A percentile compares a stretch with the other conserved stretches of the same genome.
Conservation (phyloP, 2,797 vertebrate species). For the Capromys pilorides region DNA sequence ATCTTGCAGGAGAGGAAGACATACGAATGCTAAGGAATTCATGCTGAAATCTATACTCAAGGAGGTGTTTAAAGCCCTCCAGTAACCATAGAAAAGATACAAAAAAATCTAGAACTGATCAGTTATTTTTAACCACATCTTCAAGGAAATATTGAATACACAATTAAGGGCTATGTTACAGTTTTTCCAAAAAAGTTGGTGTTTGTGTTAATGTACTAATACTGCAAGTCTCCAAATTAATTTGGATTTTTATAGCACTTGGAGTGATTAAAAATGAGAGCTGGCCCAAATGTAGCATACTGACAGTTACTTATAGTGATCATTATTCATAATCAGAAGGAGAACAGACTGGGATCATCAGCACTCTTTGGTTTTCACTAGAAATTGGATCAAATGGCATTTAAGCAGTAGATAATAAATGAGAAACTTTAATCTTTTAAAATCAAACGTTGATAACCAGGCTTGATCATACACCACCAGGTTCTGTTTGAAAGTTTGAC, state of each 20-base stretch:
- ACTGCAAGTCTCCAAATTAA: background rate
- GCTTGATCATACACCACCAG: background rate
- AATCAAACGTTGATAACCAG: background rate
- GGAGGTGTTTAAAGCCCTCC: slow-evolving; percentile 61
- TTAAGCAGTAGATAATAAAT: slow-evolving; percentile 7
- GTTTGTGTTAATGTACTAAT: slow-evolving; percentile 22
- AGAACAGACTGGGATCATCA: slow-evolving; percentile 1
- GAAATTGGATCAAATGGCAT: background rate
- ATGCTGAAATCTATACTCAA: slow-evolving; percentile 66
- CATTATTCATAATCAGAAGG: slow-evolving; percentile 39
- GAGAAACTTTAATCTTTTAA: background rate
- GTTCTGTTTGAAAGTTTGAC: background rate
- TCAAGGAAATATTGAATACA: background rate
- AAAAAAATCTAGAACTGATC: slow-evolving; percentile 52
- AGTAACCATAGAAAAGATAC: slow-evolving; percentile 8
- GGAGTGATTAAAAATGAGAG: background rate
- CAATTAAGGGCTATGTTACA: background rate
- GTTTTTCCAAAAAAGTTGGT: background rate
- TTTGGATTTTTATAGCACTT: slow-evolving; percentile 12
- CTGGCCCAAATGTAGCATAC: background rate
- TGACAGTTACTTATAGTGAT: background rate
- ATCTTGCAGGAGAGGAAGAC: slow-evolving; percentile 72
- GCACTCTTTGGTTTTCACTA: slow-evolving; percentile 30
- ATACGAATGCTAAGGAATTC: slow-evolving; percentile 70
- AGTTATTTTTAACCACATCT: slow-evolving; percentile 19